These are phyloP conservation scores for Stichopus chloronotus DNA, from an alignment of 35 echinoderm and acorn worm species.

Conservation along the genomic window DNA sequence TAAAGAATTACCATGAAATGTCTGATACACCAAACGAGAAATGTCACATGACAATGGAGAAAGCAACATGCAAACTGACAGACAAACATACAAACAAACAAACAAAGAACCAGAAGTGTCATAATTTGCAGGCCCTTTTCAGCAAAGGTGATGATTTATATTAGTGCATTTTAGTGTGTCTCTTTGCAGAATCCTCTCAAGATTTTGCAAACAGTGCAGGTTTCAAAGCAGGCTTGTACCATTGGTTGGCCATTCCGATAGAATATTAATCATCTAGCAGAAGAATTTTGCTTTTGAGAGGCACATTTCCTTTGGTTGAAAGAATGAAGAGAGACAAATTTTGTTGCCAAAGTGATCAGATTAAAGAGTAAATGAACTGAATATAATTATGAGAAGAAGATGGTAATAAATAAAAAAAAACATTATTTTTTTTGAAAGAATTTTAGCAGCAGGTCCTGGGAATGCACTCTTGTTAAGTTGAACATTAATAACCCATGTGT, in stretches of 20 bases:
- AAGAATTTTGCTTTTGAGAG: no score
- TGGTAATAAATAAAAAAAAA: neutral
- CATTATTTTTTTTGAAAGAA: neutral
- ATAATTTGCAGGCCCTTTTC: neutral
- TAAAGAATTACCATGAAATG: neutral
- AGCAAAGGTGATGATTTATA: neutral
- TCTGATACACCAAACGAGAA: neutral
- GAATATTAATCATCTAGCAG: no score
- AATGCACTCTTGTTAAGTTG: neutral
- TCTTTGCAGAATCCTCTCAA: neutral
- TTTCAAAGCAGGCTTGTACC: neutral
- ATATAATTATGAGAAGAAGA: neutral
- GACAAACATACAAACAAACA: neutral
- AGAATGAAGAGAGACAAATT: neutral
- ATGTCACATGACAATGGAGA: neutral
- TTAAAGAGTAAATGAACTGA: neutral
- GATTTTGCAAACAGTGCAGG: neutral
- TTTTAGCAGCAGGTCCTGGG: neutral
- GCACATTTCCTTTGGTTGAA: no score
- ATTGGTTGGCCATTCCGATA: neutral
- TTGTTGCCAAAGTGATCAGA: neutral
- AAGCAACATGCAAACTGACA: neutral
- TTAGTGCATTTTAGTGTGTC: neutral
- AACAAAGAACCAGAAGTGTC: neutral
- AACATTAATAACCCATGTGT: neutral